phyloP scores from a whole-genome alignment of 2,113 vertebrate genomes.

The Phalacrocorax pelagicus region DNA sequence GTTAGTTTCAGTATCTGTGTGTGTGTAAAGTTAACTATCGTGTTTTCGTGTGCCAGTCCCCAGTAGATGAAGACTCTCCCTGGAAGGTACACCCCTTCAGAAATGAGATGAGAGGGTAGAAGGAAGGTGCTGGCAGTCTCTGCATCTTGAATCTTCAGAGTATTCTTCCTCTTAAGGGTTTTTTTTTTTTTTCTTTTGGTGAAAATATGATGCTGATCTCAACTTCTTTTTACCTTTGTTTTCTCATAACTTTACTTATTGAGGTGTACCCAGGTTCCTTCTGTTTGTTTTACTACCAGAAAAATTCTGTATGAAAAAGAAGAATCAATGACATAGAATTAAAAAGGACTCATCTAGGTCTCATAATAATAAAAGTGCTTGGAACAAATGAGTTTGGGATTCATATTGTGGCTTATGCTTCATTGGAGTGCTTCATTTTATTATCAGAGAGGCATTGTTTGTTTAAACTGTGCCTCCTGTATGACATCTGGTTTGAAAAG shows the following conservation, averaged over 20 bases:
- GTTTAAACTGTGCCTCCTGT: slow-evolving; percentile 42
- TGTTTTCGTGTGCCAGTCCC: not conserved
- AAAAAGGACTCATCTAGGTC: slow-evolving; percentile 2
- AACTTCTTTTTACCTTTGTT: not conserved
- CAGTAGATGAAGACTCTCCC: not conserved
- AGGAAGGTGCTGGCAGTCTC: not conserved
- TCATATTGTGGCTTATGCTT: slow-evolving; percentile 6
- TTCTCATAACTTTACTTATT: not conserved
- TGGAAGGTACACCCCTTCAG: not conserved
- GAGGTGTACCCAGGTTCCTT: not conserved
- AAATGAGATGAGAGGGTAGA: not conserved
- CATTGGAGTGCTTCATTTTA: slow-evolving; percentile 10
- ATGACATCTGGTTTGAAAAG: slow-evolving; percentile 60
- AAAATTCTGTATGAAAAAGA: not conserved
- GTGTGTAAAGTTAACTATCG: rapidly evolving
- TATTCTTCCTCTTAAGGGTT: not conserved
- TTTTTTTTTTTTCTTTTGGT: not conserved
- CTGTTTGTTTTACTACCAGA: not conserved
- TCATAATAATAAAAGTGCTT: not conserved
- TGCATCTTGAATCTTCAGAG: not conserved
- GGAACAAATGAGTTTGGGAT: slow-evolving; percentile 22
- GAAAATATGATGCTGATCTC: not conserved
- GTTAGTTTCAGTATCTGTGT: not conserved
- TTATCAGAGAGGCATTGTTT: not conserved
- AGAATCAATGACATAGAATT: not conserved